Evolutionary conservation across 1,140 invertebrate species (phyloP).

Genomic region (Trypoxylus dichotomus): DNA sequence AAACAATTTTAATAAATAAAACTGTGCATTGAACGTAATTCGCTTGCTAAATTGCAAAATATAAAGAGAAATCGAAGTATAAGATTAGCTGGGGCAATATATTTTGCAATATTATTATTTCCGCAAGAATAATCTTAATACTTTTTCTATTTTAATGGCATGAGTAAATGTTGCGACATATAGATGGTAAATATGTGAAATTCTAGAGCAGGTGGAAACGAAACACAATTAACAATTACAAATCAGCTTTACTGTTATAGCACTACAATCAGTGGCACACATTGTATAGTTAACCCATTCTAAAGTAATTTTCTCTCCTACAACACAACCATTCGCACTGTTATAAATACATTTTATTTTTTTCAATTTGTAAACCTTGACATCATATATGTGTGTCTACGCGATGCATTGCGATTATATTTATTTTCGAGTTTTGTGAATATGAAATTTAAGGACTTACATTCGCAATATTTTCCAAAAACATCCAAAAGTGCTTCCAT

Average conservation of each 20-base stretch:
- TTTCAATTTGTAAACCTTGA: not conserved
- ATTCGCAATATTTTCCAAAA: slow-evolving; percentile 85
- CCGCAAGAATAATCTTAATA: not conserved
- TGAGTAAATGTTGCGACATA: too few species aligned
- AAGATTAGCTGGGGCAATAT: not conserved
- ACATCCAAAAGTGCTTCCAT: slow-evolving; percentile 86
- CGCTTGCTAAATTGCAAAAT: not conserved
- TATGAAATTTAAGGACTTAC: slow-evolving; percentile 60
- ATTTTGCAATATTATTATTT: slow-evolving; percentile 6
- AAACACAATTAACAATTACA: not conserved
- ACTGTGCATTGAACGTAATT: too few species aligned
- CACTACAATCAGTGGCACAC: not conserved
- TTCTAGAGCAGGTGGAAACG: not conserved
- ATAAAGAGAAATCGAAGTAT: slow-evolving; percentile 12
- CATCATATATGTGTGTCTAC: not conserved
- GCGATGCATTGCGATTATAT: not conserved
- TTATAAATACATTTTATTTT: not conserved
- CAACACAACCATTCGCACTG: not conserved
- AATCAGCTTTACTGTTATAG: not conserved
- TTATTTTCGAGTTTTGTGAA: not conserved
- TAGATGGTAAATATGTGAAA: too few species aligned
- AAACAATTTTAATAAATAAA: too few species aligned
- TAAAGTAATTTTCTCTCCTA: not conserved
- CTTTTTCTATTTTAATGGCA: not conserved
- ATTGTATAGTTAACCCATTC: not conserved